Evolutionary conservation across 2,888 invertebrate genomes (phyloP), one percentile per base, ranked within the genome.

Genomic region (Nebria brevicollis): DNA sequence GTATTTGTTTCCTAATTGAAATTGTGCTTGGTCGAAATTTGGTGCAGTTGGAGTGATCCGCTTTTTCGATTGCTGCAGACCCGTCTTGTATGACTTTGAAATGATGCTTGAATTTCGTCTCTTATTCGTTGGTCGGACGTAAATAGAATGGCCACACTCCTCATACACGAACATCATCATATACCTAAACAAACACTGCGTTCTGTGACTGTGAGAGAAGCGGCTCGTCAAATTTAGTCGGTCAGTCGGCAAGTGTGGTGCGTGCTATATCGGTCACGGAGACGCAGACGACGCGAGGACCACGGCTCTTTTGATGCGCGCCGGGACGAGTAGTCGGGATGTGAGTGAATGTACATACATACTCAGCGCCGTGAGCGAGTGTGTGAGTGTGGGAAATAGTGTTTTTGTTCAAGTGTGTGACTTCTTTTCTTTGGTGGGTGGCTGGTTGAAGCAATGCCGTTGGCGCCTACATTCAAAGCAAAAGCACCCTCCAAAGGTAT

Each of bases 381-480:
- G 77, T 11, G 64, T 42, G 43, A 13, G 26, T 20, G 20, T 20
- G 15, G 70, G 1, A 70, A 70, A 41, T 72, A 1, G 74, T 79
- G 25, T 41, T n/a, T 3, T 11, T 43, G 66, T 8, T 15, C 73
- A 34, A 43, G 66, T 78, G 79, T 85, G 90, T 93, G 54, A 54
- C 54, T 54, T 54, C 54, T 54, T 54, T 54, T 11, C 54, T 54
- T 8, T 54, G 54, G 54, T 54, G 54, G 54, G 54, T 54, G 54
- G 54, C 34, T 34, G 34, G 34, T 34, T 93, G 93, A 93, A 89
- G 91, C 92, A 89, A 91, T 92, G 90, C 94, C 94, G 93, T 92
- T 94, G 88, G 92, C 93, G 85, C 95, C 95, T 85, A 95, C 93
- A 88, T 96, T 95, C 91, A 95, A 95, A 91, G 95, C 95, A 86